A percentile compares a stretch with the other conserved stretches of the same genome.
phyloP scores from a whole-genome alignment of 2,797 vertebrate genomes.

The Macroramphosus scolopax region DNA sequence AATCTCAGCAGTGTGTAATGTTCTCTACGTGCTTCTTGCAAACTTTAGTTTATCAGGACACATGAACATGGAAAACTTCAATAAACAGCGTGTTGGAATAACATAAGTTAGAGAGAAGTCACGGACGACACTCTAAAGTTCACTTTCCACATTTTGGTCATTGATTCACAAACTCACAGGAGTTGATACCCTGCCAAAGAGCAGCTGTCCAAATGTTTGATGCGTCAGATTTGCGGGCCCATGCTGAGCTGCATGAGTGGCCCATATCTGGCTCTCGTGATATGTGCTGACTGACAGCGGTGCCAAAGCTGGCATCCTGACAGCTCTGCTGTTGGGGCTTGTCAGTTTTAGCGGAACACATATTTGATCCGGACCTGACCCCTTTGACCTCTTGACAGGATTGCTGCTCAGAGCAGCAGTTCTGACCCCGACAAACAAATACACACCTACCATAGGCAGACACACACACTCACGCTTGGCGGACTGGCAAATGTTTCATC shows the following conservation, averaged over 20 bases:
- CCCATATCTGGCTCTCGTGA: conserved; percentile 53
- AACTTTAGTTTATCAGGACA: too few relatives aligned
- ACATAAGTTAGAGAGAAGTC: too few relatives aligned
- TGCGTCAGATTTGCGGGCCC: conserved; percentile 37
- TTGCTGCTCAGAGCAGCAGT: conserved; percentile 55
- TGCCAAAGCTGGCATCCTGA: conserved; percentile 59
- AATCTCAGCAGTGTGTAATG: too few relatives aligned
- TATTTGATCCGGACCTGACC: conserved; percentile 68
- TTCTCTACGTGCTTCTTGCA: too few relatives aligned
- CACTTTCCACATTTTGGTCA: conserved; percentile 29
- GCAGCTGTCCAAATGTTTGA: conserved; percentile 49
- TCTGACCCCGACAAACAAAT: conserved; percentile 43
- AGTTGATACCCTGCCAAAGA: conserved; percentile 26
- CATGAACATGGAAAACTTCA: too few relatives aligned
- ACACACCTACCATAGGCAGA: conserved; percentile 21
- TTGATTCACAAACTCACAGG: conserved; percentile 18
- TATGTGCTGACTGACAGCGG: conserved; percentile 62
- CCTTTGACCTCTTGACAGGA: conserved; percentile 65
- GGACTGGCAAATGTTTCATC: conserved; percentile 59
- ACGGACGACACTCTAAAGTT: too few relatives aligned
- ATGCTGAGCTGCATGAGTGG: conserved; percentile 46
- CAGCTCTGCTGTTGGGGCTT: conserved; percentile 65
- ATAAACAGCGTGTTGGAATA: too few relatives aligned
- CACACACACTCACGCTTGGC: conserved; percentile 20
- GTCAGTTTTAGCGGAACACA: conserved; percentile 65